A percentile compares a stretch with the other conserved stretches of the same genome.
Evolutionary conservation across 1,140 invertebrate genomes (phyloP).

Genomic region (Philotrypesis tridentata): DNA sequence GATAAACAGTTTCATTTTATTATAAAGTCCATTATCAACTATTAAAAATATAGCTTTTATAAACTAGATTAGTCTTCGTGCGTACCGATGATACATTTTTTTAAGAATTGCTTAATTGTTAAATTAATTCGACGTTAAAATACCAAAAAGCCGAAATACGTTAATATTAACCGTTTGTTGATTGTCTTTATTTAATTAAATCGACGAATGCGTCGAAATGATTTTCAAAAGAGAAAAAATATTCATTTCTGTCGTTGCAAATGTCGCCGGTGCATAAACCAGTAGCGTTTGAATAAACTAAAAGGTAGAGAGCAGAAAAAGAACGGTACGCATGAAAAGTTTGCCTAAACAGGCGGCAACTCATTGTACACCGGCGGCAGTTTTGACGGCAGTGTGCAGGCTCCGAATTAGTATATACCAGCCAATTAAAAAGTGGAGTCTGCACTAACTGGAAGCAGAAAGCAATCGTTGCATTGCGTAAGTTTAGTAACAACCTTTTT

Average conservation of each 20-base stretch:
- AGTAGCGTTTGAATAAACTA: not conserved
- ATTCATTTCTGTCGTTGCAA: not conserved
- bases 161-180: no score
- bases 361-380: not conserved
- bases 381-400: not conserved
- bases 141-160: no score
- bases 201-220: not conserved
- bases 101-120: no score
- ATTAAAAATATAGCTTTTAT: no score
- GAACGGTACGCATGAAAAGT: slow-evolving; percentile 2
- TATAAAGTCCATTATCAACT: no score
- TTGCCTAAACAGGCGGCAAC: slow-evolving; percentile 23
- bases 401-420: not conserved
- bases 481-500: slow-evolving; percentile 12
- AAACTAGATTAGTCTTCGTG: no score
- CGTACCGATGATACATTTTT: no score
- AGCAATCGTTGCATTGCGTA: slow-evolving; percentile 31
- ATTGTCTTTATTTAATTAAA: not conserved
- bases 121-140: no score
- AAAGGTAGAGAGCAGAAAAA: not conserved
- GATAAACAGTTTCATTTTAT: no score
- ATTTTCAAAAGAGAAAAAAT: not conserved
- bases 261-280: not conserved
- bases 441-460: not conserved
- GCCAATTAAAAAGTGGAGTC: not conserved